Evolutionary conservation across 1,140 invertebrate genomes (phyloP), one percentile per base, ranked within the genome.

Genomic region (Coenobita brevimanus): DNA sequence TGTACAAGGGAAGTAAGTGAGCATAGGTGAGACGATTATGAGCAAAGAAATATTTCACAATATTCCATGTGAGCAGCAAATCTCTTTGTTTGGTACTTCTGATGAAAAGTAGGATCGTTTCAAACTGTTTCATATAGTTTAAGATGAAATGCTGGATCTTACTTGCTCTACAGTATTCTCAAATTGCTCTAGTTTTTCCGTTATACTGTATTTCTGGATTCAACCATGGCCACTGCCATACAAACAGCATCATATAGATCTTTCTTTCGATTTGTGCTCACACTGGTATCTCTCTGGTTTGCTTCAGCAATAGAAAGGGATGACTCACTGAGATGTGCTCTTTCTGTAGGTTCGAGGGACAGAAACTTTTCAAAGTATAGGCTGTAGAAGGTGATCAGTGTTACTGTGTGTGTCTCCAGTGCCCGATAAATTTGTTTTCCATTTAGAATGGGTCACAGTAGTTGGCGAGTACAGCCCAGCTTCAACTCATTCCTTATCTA

Each of bases 31-130:
- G 41, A 78, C 46, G 75, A 41, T 78, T 41, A 54, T 78, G 46
- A 24, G 75, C 75, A 46, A 78, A 78, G 75, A 78, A 78, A 41
- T 78, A 78, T 41, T 78, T 78, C n/a, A 46, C 46, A 46, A 78
- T 1, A 36, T 41, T 21, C 75, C 21, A 21, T 36, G 17, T 78
- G n/a, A 78, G 75, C 75, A 46, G 41, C 21, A 81, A 10, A 41
- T 81, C 50, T 81, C 54, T 24, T 60, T 62, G 54, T 30, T 33
- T 62, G 46, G 30, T 80, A 1, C 17, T 24, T 80, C 54, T 13
- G 33, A 60, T 33, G 30, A 80, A 60, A 30, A 57, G 54, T 1
- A 57, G 30, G 30, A 60, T 33, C 10, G 54, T 80, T 50, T 80
- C 46, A 30, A 57, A 60, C 46, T 78, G 75, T 27, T 78, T 78